Percentiles rank a stretch among this genome's conserved stretches.
These are phyloP conservation scores for Hypercompe scribonia DNA, from an alignment of 2,888 invertebrate species.

Conservation along the genomic window DNA sequence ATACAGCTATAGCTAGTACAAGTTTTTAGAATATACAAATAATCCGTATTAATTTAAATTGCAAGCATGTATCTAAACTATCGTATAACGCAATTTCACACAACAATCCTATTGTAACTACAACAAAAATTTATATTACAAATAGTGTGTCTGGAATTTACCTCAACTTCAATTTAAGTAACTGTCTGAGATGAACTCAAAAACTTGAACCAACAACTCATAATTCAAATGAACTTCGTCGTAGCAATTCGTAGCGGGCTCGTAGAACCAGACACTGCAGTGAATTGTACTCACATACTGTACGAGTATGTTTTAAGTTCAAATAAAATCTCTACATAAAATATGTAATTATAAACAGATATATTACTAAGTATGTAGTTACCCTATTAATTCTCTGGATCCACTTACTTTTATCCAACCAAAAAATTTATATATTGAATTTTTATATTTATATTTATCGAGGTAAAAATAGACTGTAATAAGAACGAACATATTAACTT, in stretches of 20 bases:
- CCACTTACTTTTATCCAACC: not conserved
- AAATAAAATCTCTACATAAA: not conserved
- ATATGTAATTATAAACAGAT: not conserved
- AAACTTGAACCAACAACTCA: not conserved
- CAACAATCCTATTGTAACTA: not conserved
- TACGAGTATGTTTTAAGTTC: not conserved
- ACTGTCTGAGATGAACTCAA: not conserved
- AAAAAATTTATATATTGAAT: no score
- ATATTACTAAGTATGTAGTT: not conserved
- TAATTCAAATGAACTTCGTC: conserved; percentile 2
- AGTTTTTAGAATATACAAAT: not conserved
- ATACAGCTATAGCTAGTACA: not conserved
- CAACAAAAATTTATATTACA: not conserved
- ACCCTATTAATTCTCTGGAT: not conserved
- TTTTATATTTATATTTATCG: no score
- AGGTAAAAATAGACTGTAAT: not conserved
- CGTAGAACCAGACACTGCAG: conserved; percentile 31
- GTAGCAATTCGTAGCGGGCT: conserved; percentile 43
- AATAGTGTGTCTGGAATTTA: not conserved
- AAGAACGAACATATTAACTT: not conserved
- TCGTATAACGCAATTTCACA: not conserved
- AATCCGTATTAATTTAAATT: not conserved
- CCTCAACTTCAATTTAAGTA: not conserved
- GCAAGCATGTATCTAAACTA: not conserved
- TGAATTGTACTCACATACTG: not conserved